These are phyloP conservation scores for Danio kyathit DNA, from an alignment of 2,797 vertebrate species.

Conservation along the genomic window DNA sequence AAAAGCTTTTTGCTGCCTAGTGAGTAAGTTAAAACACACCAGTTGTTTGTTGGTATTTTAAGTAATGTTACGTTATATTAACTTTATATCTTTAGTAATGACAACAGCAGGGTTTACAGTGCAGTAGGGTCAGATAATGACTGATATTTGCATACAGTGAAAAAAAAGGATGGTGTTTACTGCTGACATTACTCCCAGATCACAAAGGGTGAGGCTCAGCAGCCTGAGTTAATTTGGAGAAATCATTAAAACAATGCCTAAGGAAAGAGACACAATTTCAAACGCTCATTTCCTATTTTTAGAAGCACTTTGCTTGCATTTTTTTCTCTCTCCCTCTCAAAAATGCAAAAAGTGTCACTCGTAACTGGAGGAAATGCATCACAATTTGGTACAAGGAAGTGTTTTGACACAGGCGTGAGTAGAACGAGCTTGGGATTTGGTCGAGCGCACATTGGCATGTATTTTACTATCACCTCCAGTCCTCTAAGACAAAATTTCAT, in stretches of 20 bases:
- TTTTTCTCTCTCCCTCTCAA: slow-evolving; percentile 46
- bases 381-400: slow-evolving; percentile 64
- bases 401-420: slow-evolving; percentile 55
- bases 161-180: slow-evolving; percentile 36
- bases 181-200: slow-evolving; percentile 36
- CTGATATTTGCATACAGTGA: slow-evolving; percentile 39
- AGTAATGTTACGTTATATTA: too few species aligned
- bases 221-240: slow-evolving; percentile 62
- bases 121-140: slow-evolving; percentile 3
- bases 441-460: slow-evolving; percentile 72
- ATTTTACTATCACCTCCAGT: slow-evolving; percentile 78
- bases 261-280: slow-evolving; percentile 68
- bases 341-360: slow-evolving; percentile 69
- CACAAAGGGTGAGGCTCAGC: slow-evolving; percentile 3
- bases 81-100: too few species aligned
- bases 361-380: slow-evolving; percentile 68
- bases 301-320: slow-evolving; percentile 70
- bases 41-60: too few species aligned
- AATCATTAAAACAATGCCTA: slow-evolving; percentile 77
- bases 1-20: too few species aligned
- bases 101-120: too few species aligned
- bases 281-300: slow-evolving; percentile 73
- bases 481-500: slow-evolving; percentile 76
- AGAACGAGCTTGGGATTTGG: slow-evolving; percentile 63
- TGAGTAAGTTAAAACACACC: too few species aligned